Conservation (phyloP, 2,888 invertebrate genomes). For the Axea sp. region DNA sequence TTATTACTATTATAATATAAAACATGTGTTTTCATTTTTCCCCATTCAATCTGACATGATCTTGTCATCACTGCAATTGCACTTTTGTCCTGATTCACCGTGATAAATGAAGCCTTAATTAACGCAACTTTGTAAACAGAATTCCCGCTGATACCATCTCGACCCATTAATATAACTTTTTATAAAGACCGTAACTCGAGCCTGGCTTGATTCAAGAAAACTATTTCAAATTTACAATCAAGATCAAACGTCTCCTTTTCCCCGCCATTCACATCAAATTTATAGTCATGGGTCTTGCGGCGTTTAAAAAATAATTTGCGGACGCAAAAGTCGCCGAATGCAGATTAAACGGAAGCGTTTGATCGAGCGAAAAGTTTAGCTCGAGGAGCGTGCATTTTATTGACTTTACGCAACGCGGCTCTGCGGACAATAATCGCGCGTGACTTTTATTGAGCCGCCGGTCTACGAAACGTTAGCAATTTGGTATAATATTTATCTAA, state of each 20-base stretch:
- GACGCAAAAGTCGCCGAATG: slow-evolving; percentile 1
- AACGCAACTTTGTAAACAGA: slow-evolving; percentile 41
- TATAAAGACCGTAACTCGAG: slow-evolving; percentile 4
- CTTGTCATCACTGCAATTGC: slow-evolving; percentile 9
- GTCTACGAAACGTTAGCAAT: slow-evolving; percentile 35
- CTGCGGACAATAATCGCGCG: slow-evolving; percentile 25
- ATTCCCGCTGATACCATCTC: slow-evolving; percentile 26
- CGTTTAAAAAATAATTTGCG: too few species aligned
- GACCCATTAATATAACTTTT: slow-evolving; percentile 13
- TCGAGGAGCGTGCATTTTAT: slow-evolving; percentile 4
- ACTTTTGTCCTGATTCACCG: slow-evolving; percentile 18
- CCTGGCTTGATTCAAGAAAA: slow-evolving; percentile 13
- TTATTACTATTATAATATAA: too few species aligned
- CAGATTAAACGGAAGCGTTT: neutral
- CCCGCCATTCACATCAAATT: neutral
- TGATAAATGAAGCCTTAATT: slow-evolving; percentile 38
- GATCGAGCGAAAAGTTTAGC: neutral
- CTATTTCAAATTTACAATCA: slow-evolving; percentile 20
- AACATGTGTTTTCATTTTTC: too few species aligned
- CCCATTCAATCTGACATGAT: slow-evolving; percentile 5
- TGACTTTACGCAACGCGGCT: slow-evolving; percentile 16
- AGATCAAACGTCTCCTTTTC: neutral
- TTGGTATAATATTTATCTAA: slow-evolving; percentile 42
- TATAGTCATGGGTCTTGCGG: too few species aligned
- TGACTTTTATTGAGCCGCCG: slow-evolving; percentile 40